These are phyloP conservation scores for Nycticryphes semicollaris DNA, from an alignment of 2,113 vertebrate genomes.

Conservation along the genomic window DNA sequence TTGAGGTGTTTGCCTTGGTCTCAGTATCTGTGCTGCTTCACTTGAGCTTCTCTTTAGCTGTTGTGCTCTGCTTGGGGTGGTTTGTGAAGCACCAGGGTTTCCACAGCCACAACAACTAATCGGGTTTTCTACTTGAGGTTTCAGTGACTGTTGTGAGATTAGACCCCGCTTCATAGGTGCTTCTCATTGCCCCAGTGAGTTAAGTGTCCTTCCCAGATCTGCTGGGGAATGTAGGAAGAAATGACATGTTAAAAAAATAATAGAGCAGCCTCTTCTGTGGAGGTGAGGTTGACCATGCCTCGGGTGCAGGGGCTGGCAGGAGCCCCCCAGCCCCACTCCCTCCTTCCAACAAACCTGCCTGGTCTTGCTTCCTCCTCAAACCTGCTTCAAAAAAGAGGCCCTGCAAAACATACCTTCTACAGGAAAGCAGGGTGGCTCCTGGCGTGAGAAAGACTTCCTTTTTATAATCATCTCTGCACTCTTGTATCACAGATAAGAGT, in stretches of 20 bases:
- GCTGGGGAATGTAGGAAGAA: background rate
- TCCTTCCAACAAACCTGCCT: background rate
- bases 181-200: background rate
- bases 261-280: background rate
- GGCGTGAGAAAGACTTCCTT: background rate
- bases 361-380: background rate
- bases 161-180: rapidly evolving
- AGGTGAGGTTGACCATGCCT: background rate
- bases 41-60: background rate
- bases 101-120: background rate
- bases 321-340: background rate
- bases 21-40: background rate
- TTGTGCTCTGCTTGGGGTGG: background rate
- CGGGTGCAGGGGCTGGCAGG: rapidly evolving
- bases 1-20: background rate
- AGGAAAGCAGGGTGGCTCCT: background rate
- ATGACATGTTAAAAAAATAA: background rate
- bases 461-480: background rate
- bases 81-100: background rate
- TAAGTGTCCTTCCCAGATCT: background rate
- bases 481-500: background rate
- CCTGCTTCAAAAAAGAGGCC: background rate
- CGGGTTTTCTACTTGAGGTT: background rate
- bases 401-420: background rate
- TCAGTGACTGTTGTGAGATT: background rate